Conservation (phyloP, 1,140 invertebrate genomes). For the Trigoniulus corallinus region DNA sequence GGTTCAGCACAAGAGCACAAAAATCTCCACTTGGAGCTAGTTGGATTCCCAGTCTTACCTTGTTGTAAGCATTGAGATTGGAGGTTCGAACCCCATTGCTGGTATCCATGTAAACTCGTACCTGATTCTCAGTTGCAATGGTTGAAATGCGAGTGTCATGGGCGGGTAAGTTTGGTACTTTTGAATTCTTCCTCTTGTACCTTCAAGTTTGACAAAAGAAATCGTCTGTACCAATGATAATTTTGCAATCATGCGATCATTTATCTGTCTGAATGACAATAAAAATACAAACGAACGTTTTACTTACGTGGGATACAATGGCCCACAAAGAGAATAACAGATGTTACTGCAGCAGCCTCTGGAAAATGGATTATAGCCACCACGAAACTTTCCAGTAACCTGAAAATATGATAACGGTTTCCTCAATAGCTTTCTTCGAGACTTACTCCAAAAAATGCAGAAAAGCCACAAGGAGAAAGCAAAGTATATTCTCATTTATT, state of each 20-base stretch:
- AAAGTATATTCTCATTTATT: conserved; percentile 2
- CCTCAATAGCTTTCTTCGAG: no score
- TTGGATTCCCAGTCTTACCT: conserved; percentile 51
- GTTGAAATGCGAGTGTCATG: conserved; percentile 18
- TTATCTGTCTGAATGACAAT: no score
- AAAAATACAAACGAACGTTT: no score
- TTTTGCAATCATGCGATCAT: no score
- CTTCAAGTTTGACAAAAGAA: not conserved
- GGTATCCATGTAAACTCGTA: conserved; percentile 93
- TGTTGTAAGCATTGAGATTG: conserved; percentile 80
- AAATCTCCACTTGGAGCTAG: not conserved
- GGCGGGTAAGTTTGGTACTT: conserved; percentile 14
- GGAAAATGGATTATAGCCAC: conserved; percentile 92
- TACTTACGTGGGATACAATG: conserved; percentile 93
- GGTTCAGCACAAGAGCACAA: no score
- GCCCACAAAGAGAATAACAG: conserved; percentile 86
- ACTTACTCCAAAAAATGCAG: no score
- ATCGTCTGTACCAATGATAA: no score
- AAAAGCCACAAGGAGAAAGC: not conserved
- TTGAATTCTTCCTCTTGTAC: conserved; percentile 26
- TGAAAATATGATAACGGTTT: conserved; percentile 15
- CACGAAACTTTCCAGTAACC: conserved; percentile 95
- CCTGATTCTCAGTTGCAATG: conserved; percentile 48
- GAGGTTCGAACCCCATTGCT: conserved; percentile 65
- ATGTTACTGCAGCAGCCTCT: conserved; percentile 85